Base-by-base conservation (phyloP, 2,888 invertebrate species). In the Spilosoma lubricipeda region DNA sequence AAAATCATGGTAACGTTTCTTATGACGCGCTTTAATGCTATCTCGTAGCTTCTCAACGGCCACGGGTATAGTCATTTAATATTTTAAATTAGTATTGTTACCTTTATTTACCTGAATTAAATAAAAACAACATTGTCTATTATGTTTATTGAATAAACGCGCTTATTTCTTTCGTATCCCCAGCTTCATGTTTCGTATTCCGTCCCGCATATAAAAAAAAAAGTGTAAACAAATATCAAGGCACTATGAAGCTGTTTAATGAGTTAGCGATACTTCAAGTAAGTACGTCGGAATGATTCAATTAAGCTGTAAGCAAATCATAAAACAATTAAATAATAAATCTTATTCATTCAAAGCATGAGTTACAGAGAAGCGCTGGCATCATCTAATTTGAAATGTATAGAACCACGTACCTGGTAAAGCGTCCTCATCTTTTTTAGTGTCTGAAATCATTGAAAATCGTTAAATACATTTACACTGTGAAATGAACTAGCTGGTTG, bases 281-380 rank as follows among this genome's bases (percentile, higher is more conserved):
- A 33, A n/a, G 33, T 20, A 30, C n/a, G 13, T 39, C 9, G 20
- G 20, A 52, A 65, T 71, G n/a, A 52, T 45, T 52, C n/a, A 45
- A 39, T 39, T 39, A 39, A 39, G 36, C 36, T 18, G 33, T 20
- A 73, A n/a, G 45, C 20, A 73, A 70, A 64, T 39, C 7, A 45
- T 45, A 63, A 42, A 70, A 65, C 20, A 73, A 56, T 18, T 13
- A 56, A 66, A 45, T 27, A 45, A 18, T 56, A 48, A 20, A 30
- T 73, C 63, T 72, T n/a, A 73, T 77, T 71, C 72, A 83, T 77
- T 73, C 70, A 81, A 80, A 84, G 78, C 84, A 69, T 77, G 66
- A 73, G 71, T 77, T 84, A n/a, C 36, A 71, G 67, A 77, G 68
- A 70, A 59, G 56, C 39, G 11, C 45, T 18, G 48, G 15, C 52